Percentiles rank a stretch among this genome's conserved stretches.
These are phyloP conservation scores for Scomber scombrus DNA, from an alignment of 2,113 vertebrate species.

Conservation along the genomic window DNA sequence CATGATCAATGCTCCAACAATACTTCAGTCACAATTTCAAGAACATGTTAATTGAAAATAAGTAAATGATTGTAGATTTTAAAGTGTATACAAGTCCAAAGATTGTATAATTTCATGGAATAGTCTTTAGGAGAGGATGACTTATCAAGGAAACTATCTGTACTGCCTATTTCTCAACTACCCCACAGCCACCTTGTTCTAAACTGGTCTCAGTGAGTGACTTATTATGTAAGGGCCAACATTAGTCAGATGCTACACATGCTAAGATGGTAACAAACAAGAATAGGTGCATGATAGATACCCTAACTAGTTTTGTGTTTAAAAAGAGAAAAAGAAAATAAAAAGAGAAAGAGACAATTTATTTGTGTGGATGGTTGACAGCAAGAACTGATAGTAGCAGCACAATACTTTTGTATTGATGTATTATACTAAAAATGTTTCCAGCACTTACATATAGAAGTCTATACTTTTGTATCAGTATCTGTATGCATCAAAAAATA, in stretches of 20 bases:
- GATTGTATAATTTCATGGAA: slow-evolving; percentile 4
- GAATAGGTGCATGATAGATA: not conserved
- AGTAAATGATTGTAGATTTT: not conserved
- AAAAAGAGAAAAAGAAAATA: not conserved
- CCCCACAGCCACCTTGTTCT: not conserved
- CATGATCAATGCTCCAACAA: not conserved
- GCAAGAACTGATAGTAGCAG: no score
- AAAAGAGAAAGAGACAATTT: not conserved
- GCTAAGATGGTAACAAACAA: slow-evolving; percentile 41
- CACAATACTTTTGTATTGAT: no score
- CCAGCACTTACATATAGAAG: no score
- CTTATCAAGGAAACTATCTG: slow-evolving; percentile 53
- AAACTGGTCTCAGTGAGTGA: slow-evolving; percentile 29
- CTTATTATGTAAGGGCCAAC: slow-evolving; percentile 40
- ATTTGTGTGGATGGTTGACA: not conserved
- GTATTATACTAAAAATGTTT: no score
- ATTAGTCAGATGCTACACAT: slow-evolving; percentile 40
- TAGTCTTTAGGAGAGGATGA: not conserved
- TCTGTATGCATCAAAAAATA: no score
- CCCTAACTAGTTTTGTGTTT: no score
- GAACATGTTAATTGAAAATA: not conserved
- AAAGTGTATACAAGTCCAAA: not conserved
- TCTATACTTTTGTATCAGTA: no score
- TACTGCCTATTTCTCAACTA: slow-evolving; percentile 13
- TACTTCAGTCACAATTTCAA: not conserved